phyloP scores from a whole-genome alignment of 2,888 invertebrate genomes.

The Cepaea hortensis region DNA sequence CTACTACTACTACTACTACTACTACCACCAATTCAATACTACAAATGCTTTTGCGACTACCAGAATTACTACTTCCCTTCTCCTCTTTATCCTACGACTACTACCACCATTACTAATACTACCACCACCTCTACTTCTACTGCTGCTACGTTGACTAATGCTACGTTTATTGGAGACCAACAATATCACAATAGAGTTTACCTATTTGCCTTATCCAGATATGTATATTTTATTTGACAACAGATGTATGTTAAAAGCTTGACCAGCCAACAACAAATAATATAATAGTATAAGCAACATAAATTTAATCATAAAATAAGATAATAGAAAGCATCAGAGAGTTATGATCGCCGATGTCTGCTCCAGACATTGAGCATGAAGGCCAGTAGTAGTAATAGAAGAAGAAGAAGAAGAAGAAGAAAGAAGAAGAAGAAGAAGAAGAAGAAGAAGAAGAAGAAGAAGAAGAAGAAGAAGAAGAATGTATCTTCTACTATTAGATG shows the following conservation, averaged over 20 bases:
- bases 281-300: no score
- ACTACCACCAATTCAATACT: neutral
- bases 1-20: neutral
- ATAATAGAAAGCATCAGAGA: no score
- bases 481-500: neutral
- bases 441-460: neutral
- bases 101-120: neutral
- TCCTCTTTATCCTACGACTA: neutral
- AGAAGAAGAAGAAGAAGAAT: conserved; percentile 10
- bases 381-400: neutral
- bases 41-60: neutral
- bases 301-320: no score
- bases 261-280: no score
- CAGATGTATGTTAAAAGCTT: no score
- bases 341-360: no score
- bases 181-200: no score
- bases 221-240: no score
- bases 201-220: no score
- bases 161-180: no score
- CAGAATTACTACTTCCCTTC: neutral
- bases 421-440: neutral
- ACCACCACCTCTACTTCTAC: neutral
- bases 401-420: neutral
- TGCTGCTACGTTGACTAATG: neutral
- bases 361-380: no score